Evolutionary conservation across 2,113 vertebrate species (phyloP).

Genomic region (Ascaphus truei): DNA sequence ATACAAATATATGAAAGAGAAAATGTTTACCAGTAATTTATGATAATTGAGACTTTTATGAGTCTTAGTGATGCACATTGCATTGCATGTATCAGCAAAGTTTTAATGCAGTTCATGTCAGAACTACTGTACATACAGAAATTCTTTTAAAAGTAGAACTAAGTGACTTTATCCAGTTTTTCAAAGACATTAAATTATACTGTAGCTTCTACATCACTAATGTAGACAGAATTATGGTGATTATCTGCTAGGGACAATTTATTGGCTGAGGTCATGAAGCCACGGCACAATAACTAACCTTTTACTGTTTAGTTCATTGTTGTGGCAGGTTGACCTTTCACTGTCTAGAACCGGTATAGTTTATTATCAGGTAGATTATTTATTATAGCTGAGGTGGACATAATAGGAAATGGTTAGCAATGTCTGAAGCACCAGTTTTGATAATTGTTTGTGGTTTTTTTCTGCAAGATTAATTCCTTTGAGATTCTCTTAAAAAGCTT

Average conservation of each 20-base stretch:
- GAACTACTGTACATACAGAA: neutral
- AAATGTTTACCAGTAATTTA: neutral
- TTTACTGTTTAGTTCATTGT: conserved; percentile 20
- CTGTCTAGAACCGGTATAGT: neutral
- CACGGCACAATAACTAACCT: conserved; percentile 14
- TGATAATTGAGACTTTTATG: conserved; percentile 14
- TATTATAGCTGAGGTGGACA: neutral
- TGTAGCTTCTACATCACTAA: neutral
- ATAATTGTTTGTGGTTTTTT: no score
- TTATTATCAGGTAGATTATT: conserved; percentile 4
- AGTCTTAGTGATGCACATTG: neutral
- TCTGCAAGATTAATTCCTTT: no score
- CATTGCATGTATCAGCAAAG: conserved; percentile 1
- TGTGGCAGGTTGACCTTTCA: conserved; percentile 21
- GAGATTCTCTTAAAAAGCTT: no score
- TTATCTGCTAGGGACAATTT: conserved; percentile 9
- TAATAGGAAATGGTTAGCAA: no score
- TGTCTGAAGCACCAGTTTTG: no score
- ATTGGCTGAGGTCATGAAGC: neutral
- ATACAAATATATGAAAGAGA: no score
- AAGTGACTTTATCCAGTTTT: neutral
- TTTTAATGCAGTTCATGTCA: neutral
- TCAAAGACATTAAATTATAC: conserved; percentile 3
- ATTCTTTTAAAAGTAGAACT: neutral
- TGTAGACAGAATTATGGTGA: neutral